Evolutionary conservation across 2,888 invertebrate species (phyloP).

Genomic region (Drosophila siamana): DNA sequence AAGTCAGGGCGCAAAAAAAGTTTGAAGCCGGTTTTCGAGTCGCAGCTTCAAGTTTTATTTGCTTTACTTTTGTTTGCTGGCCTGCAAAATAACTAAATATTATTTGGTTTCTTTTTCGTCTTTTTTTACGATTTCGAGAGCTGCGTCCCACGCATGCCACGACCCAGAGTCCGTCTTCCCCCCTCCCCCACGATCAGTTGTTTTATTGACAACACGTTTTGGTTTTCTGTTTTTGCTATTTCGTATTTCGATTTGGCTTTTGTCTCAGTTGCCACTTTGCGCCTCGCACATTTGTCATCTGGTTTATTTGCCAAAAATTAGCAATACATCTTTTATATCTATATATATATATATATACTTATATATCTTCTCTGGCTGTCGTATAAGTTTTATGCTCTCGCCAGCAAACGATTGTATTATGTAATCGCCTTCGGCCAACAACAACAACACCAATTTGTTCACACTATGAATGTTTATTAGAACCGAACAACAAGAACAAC

Average conservation of each 20-base stretch:
- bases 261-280: conserved; percentile 12
- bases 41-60: conserved; percentile 28
- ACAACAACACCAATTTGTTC: no score
- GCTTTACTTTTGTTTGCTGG: conserved; percentile 35
- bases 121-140: conserved; percentile 33
- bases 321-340: conserved; percentile 48
- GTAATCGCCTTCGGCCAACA: conserved; percentile 49
- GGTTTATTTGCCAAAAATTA: conserved; percentile 64
- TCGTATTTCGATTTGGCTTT: conserved; percentile 54
- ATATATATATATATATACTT: no score
- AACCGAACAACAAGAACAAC: no score
- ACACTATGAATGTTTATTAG: conserved; percentile 17
- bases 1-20: conserved; percentile 18
- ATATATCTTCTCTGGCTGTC: conserved; percentile 10
- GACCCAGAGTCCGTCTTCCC: neutral
- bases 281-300: conserved; percentile 55
- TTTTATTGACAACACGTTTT: conserved; percentile 62
- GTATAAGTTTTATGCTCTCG: conserved; percentile 1
- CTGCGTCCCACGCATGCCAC: conserved; percentile 62
- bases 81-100: conserved; percentile 49
- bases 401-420: conserved; percentile 42
- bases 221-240: conserved; percentile 22
- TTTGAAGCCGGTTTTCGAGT: conserved; percentile 52
- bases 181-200: no score
- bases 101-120: conserved; percentile 15